Percentiles rank a stretch among this genome's conserved stretches.
These are phyloP conservation scores for Nebria salina DNA, from an alignment of 2,888 invertebrate species.

Conservation along the genomic window DNA sequence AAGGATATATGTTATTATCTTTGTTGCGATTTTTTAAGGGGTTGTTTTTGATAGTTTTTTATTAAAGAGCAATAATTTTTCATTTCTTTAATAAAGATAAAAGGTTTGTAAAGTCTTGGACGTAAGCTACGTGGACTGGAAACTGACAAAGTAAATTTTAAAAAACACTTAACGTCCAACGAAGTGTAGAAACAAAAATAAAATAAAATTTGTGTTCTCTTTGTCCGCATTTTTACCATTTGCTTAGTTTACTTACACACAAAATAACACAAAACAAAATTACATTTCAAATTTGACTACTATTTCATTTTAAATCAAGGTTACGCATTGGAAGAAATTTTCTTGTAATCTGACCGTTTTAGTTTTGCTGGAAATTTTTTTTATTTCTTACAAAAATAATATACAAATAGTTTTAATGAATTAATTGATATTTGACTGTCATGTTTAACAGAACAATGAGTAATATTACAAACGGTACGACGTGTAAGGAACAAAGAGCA, in stretches of 20 bases:
- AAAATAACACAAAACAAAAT: neutral
- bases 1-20: neutral
- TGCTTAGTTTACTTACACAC: neutral
- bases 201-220: conserved; percentile 17
- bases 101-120: conserved; percentile 41
- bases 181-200: conserved; percentile 30
- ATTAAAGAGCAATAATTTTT: conserved; percentile 41
- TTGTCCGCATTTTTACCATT: conserved; percentile 19
- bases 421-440: neutral
- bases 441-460: neutral
- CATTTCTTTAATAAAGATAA: conserved; percentile 45
- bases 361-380: too few relatives aligned
- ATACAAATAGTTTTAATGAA: neutral
- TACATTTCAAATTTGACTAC: neutral
- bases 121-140: conserved; percentile 33
- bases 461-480: neutral
- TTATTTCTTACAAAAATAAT: too few relatives aligned
- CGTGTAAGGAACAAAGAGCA: neutral
- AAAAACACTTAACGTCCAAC: conserved; percentile 35
- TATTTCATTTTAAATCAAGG: neutral
- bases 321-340: too few relatives aligned
- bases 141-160: conserved; percentile 40
- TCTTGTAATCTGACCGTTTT: too few relatives aligned
- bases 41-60: conserved; percentile 25
- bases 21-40: conserved; percentile 20